Evolutionary conservation across 2,797 vertebrate genomes (phyloP), one percentile per base, ranked within the genome.

Genomic region (Lepus townsendii): DNA sequence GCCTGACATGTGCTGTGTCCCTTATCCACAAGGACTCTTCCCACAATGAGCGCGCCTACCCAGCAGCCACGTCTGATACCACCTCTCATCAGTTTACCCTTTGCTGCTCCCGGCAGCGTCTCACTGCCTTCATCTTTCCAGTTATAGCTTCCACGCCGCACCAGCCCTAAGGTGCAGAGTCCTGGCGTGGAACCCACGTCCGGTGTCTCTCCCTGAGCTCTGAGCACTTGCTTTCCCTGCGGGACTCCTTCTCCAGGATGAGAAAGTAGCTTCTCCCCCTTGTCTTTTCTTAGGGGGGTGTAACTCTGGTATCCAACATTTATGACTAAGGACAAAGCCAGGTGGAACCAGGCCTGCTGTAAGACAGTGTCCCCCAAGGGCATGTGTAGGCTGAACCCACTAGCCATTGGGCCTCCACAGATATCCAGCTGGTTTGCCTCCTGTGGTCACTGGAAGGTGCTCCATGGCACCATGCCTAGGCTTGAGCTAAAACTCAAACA

Each of bases 331-430:
- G 50, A 12, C 54, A 50, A 75, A 13, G 76, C n/a, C 62, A 87
- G 71, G 60, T 4, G 24, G 54, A 62, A 54, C 30, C 13, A 85
- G 24, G 27, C 32, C 52, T 65, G 30, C 19, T 47, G 60, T 2
- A 50, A 35, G 0, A 22, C 1, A 27, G 32, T 7, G 3, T 63
- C 13, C 77, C 77, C 35, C 42, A 2, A 69, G 52, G 24, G 7
- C 2, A 1, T 1, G 0, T 24, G 1, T 0, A 54, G 30, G 30
- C 0, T 1, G 27, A 84, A 10, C 32, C 12, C n/a, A 30, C 71
- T 20, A 38, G 7, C 5, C 16, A 5, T 9, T 30, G 73, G 68
- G 72, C 71, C 52, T 50, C 60, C 20, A 0, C 2, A 12, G 77
- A 22, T 1, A 14, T 1, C 54, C 4, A 42, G 14, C 50, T 6